Evolutionary conservation across 2,797 vertebrate genomes (phyloP).

Genomic region (Bradypus variegatus): DNA sequence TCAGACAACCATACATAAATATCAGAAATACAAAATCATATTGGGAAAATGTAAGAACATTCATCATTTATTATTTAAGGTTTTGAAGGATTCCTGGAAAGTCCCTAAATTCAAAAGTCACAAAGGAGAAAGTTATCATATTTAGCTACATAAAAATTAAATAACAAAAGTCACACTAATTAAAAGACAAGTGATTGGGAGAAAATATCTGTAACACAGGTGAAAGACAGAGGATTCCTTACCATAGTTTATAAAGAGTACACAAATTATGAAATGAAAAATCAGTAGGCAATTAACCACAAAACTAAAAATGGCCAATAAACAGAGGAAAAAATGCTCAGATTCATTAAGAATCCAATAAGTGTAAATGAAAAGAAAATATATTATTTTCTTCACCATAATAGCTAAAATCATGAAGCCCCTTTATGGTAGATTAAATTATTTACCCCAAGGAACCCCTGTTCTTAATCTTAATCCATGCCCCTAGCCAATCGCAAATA

Average conservation of each 20-base stretch:
- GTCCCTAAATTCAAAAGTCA: neutral
- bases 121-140: neutral
- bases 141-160: constrained; percentile 28
- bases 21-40: neutral
- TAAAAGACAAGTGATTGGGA: neutral
- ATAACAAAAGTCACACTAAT: neutral
- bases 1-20: neutral
- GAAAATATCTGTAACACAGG: neutral
- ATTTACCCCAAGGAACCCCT: too few species aligned
- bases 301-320: neutral
- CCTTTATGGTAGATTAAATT: too few species aligned
- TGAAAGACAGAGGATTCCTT: neutral
- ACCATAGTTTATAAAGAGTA: neutral
- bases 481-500: too few species aligned
- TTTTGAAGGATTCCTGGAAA: neutral
- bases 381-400: neutral
- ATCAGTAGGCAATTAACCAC: neutral
- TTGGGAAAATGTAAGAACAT: neutral
- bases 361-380: neutral
- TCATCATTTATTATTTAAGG: neutral
- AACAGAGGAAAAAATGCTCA: neutral
- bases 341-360: neutral
- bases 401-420: neutral
- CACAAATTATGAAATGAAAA: neutral
- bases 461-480: too few species aligned